Percentiles rank a stretch among this genome's conserved stretches.
Conservation (phyloP, 2,113 vertebrate species). For the Hylia prasina region DNA sequence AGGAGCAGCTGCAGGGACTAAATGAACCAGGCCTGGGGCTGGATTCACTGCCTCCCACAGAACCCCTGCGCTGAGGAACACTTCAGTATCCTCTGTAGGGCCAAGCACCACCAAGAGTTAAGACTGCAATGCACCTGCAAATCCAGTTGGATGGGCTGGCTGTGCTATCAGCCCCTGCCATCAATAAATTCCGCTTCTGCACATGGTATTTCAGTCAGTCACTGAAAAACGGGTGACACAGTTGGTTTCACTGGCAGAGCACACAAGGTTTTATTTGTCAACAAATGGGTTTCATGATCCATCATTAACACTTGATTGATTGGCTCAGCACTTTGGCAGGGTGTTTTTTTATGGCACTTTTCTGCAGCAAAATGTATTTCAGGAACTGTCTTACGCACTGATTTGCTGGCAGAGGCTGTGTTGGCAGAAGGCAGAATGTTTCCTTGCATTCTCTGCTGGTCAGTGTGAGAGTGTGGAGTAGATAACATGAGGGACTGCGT, state of each 20-base stretch:
- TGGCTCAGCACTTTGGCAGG: slow-evolving; percentile 36
- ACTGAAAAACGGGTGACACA: slow-evolving; percentile 16
- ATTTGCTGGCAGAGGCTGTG: slow-evolving; percentile 3
- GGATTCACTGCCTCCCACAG: neutral
- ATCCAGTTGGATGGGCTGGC: neutral
- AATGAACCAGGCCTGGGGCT: neutral
- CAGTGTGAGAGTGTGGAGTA: neutral
- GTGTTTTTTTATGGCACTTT: slow-evolving; percentile 7
- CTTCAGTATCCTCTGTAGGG: neutral
- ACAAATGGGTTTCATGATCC: slow-evolving; percentile 71
- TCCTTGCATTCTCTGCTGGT: slow-evolving; percentile 10
- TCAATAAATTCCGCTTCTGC: slow-evolving; percentile 37
- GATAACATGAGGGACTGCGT: slow-evolving; percentile 22
- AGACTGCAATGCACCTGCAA: slow-evolving; percentile 22
- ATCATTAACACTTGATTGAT: slow-evolving; percentile 67
- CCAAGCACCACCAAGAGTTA: neutral
- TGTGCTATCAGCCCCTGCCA: neutral
- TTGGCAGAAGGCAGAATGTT: slow-evolving; percentile 18
- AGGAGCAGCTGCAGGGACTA: neutral
- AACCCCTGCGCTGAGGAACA: neutral
- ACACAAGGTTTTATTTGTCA: slow-evolving; percentile 68
- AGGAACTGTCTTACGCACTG: slow-evolving; percentile 3
- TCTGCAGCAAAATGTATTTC: slow-evolving; percentile 23
- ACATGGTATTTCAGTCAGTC: slow-evolving; percentile 36
- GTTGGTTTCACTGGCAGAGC: slow-evolving; percentile 56